Evolutionary conservation across 2,113 vertebrate species (phyloP).

Genomic region (Bagarius yarrelli): DNA sequence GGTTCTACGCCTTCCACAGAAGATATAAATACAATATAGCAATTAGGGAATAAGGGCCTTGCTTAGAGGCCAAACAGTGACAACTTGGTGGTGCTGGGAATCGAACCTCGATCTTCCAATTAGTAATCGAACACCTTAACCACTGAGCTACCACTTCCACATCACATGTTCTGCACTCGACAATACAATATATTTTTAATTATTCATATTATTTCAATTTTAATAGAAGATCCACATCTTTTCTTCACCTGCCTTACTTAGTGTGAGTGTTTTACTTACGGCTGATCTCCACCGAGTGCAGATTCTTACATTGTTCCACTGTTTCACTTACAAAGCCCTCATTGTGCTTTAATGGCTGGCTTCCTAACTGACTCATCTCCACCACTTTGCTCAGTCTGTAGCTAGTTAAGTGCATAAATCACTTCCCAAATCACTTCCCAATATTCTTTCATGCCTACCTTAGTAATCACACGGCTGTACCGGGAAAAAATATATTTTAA

Average conservation of each 20-base stretch:
- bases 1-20: too few relatives aligned
- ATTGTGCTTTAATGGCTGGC: constrained; percentile 20
- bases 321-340: not conserved
- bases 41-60: too few relatives aligned
- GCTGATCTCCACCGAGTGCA: not conserved
- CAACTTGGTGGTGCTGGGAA: too few relatives aligned
- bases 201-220: not conserved
- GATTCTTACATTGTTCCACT: not conserved
- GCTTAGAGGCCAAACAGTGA: too few relatives aligned
- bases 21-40: too few relatives aligned
- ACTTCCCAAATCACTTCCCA: constrained; percentile 54
- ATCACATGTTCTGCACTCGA: too few relatives aligned
- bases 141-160: too few relatives aligned
- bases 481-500: constrained; percentile 33
- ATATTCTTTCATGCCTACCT: constrained; percentile 57
- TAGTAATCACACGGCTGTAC: constrained; percentile 48
- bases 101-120: too few relatives aligned
- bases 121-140: too few relatives aligned
- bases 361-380: constrained; percentile 17
- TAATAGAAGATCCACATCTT: too few relatives aligned
- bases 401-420: constrained; percentile 54
- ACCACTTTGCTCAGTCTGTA: constrained; percentile 31
- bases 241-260: not conserved
- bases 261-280: not conserved
- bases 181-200: not conserved